Percentiles rank a stretch among this genome's conserved stretches.
phyloP scores from a whole-genome alignment of 2,113 vertebrate genomes.

The Haliaeetus leucogaster region DNA sequence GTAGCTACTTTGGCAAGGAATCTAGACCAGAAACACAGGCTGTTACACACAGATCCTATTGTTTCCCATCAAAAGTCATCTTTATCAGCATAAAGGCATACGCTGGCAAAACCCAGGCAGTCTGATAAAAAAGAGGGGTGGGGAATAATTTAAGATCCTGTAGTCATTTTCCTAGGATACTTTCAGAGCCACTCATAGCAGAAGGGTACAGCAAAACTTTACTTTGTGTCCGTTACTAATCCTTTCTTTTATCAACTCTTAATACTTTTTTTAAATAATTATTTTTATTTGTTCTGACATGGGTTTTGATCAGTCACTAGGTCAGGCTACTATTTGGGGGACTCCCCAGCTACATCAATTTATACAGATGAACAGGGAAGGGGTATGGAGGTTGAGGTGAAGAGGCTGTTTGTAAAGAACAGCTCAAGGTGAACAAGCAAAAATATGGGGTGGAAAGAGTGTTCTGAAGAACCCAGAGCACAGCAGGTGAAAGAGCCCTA shows the following conservation, averaged over 20 bases:
- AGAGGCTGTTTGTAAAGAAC: neutral
- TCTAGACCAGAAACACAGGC: neutral
- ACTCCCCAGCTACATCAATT: neutral
- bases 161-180: neutral
- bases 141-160: neutral
- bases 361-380: neutral
- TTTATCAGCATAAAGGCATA: slow-evolving; percentile 7
- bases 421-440: neutral
- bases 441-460: neutral
- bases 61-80: slow-evolving; percentile 20
- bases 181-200: neutral
- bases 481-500: neutral
- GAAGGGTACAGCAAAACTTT: neutral
- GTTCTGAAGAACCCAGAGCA: neutral
- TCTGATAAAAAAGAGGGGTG: neutral
- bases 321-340: neutral
- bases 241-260: neutral
- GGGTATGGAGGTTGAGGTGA: neutral
- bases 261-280: neutral
- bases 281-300: neutral
- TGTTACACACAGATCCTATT: neutral
- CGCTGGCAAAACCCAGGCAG: neutral
- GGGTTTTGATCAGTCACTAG: neutral
- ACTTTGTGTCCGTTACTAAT: neutral
- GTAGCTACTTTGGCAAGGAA: slow-evolving; percentile 42